Base-by-base conservation (phyloP, 1,140 invertebrate genomes). In the Diuraphis noxia region DNA sequence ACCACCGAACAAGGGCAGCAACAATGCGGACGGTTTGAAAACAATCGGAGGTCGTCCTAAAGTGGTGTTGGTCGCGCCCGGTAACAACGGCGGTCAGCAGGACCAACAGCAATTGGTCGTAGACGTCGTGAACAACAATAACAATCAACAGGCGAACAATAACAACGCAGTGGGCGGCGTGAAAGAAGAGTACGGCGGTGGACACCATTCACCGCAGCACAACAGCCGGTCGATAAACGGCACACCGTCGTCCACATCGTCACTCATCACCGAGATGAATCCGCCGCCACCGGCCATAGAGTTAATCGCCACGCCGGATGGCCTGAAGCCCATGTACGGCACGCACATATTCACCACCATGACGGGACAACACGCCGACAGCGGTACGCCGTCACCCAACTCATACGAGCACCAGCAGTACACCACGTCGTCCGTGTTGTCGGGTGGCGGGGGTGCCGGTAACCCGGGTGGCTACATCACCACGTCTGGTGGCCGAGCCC, bases 341-440 rank as follows among this genome's bases (percentile, higher is more conserved):
- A 94, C 94, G 38, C 94, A 95, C 92, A 95, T 95, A 93, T 94
- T 94, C 93, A 93, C 94, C 88, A 92, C 94, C 89, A 92, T 93
- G 90, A 92, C 93, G 10, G 93, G 93, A 56, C 92, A 93, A 63
- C 93, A 92, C 40, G 93, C 93, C 82, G 94, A 93, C 52, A 94
- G 94, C 93, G 94, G 94, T 34, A 94, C 94, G 25, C 94, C 94
- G 34, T 94, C 94, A 52, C 95, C 95, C 30, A 95, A 95, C 91
- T 95, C 95, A n/a, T 95, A 95, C 92, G 93, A 93, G 84, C 94
- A 95, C 92, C 92, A 94, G 88, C 95, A 95, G 93, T 95, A 95
- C 93, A 94, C 93, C 56, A 92, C 94, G 43, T 92, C 93, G 94
- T 92, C 95, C 94, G 93, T 95, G 94, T 93, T 94, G 94, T 40